A percentile compares a stretch with the other conserved stretches of the same genome.
Evolutionary conservation across 2,797 vertebrate genomes (phyloP).

Genomic region (Halcyon leucocephala): DNA sequence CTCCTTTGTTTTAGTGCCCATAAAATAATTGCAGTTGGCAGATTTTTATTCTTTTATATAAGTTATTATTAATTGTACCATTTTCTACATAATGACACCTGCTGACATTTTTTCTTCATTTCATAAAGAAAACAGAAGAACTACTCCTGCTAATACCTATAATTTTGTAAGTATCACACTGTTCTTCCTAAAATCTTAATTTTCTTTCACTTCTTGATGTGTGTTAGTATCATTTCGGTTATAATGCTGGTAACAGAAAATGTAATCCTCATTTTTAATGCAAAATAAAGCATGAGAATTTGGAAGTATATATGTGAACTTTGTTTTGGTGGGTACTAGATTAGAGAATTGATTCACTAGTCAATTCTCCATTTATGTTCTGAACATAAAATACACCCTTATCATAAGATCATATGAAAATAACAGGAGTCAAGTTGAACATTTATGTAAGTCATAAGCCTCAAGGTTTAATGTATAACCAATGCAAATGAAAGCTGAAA

Average conservation of each 20-base stretch:
- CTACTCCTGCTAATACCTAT: not conserved
- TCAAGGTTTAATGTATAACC: not conserved
- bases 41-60: not conserved
- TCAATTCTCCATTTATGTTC: not conserved
- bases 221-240: not conserved
- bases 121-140: constrained; percentile 46
- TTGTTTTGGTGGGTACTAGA: not conserved
- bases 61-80: not conserved
- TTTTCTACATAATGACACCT: not conserved
- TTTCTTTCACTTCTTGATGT: not conserved
- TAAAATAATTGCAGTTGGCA: not conserved
- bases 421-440: not conserved
- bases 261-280: not conserved
- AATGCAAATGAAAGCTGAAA: not conserved
- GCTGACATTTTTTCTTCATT: constrained; percentile 19
- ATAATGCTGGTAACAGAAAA: not conserved
- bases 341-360: not conserved
- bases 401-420: not conserved
- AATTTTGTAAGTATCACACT: constrained; percentile 53
- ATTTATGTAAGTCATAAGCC: not conserved
- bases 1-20: not conserved
- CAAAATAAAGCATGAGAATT: not conserved
- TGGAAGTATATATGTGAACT: not conserved
- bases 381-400: not conserved
- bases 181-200: not conserved